phyloP scores from a whole-genome alignment of 2,113 vertebrate species.

The Mastomys natalensis region DNA sequence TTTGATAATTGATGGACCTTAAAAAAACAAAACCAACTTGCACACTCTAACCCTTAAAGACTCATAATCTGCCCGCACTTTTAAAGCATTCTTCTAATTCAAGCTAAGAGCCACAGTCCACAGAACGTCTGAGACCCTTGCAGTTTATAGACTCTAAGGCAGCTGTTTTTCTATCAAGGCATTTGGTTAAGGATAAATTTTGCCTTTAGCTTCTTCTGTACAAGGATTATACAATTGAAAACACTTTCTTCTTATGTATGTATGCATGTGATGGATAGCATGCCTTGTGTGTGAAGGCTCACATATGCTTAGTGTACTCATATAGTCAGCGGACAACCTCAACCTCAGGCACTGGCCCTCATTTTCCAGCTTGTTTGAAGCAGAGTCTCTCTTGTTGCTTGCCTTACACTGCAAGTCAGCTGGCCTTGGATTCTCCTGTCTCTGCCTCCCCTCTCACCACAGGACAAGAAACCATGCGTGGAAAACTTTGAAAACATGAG shows the following conservation, averaged over 20 bases:
- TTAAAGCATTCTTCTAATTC: not conserved
- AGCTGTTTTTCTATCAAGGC: not conserved
- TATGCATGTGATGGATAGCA: not conserved
- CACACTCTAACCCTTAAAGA: not conserved
- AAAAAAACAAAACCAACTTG: not conserved
- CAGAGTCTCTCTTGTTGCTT: not conserved
- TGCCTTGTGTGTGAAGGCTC: not conserved
- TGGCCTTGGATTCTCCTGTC: not conserved
- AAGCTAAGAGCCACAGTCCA: not conserved
- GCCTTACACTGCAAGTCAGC: not conserved
- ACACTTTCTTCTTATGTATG: not conserved
- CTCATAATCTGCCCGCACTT: not conserved
- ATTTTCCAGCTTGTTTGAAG: not conserved
- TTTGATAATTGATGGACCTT: not conserved
- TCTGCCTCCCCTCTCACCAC: not conserved
- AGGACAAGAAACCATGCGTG: not conserved
- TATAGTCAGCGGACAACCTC: no score
- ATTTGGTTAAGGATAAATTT: not conserved
- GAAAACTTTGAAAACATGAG: not conserved
- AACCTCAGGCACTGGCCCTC: not conserved
- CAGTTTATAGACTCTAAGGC: not conserved
- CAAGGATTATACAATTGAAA: not conserved
- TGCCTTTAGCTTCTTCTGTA: not conserved
- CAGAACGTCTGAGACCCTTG: not conserved
- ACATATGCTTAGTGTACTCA: not conserved